Base-by-base conservation (phyloP, 2,888 invertebrate species). In the Trileptium ribeirensis region DNA sequence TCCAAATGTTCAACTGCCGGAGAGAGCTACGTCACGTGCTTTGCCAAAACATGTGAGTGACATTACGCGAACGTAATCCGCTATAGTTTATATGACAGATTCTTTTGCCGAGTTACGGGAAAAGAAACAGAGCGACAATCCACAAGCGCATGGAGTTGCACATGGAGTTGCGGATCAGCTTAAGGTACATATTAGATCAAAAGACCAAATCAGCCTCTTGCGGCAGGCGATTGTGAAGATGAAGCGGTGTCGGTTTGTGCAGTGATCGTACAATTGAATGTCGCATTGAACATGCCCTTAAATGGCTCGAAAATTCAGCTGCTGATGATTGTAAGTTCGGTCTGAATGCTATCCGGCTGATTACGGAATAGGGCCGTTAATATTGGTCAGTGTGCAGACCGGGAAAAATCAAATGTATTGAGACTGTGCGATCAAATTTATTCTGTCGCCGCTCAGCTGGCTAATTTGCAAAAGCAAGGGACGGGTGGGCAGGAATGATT, bases 311-410 rank as follows among this genome's bases (percentile, higher is more conserved):
- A 70, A 94, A 97, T 90, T 97, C 97, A 0, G 94, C 93, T 31
- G 91, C 94, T 0, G 96, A 97, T 86, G 97, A 97, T 87, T 93
- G 94, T 86, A 94, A 96, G 3, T 92, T 97, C 80, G 98, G 97
- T 0, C 94, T 94, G 88, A 92, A 94, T 85, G 97, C 97, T 0
- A 95, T 97, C 86, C 93, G 93, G 86, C 92, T 96, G 87, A 94
- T 98, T 86, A 94, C 97, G 1, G 94, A 95, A 74, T 97, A 98
- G 90, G 98, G 97, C 0, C 93, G 96, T 84, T 92, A 94, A 98
- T 3, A 97, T 97, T 0, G 95, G 96, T 86, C 94, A 95, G 1
- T 92, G 97, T 67, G 94, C 95, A 1, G 96, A 96, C 0, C 93
- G 95, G n/a, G 95, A 96, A 88, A 94, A 95, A 89, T 93, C 94